phyloP scores from a whole-genome alignment of 2,797 vertebrate genomes.

The Otolemur crassicaudatus region DNA sequence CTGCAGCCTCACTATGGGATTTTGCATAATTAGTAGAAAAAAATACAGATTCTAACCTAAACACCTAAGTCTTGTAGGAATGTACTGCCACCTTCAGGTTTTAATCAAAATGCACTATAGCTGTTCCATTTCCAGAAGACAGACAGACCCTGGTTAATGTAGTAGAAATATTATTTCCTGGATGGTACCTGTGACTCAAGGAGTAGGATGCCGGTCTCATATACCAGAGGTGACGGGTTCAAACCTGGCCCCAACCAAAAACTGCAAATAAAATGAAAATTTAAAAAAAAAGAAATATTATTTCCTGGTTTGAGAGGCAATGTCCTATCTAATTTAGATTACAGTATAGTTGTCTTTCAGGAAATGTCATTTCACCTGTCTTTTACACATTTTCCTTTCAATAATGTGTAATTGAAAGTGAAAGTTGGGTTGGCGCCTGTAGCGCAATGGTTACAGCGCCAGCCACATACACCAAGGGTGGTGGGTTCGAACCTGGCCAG shows the following conservation, averaged over 20 bases:
- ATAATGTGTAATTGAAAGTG: conserved; percentile 10
- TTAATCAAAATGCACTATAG: neutral
- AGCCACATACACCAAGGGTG: too few relatives aligned
- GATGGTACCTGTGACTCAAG: too few relatives aligned
- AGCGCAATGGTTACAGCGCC: too few relatives aligned
- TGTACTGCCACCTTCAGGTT: conserved; percentile 88
- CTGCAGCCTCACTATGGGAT: conserved; percentile 74
- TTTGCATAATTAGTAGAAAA: conserved; percentile 60
- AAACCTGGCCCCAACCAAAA: too few relatives aligned
- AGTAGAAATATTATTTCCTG: conserved; percentile 32
- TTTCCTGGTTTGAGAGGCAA: conserved; percentile 11
- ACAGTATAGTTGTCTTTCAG: neutral
- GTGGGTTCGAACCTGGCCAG: too few relatives aligned
- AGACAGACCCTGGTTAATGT: neutral
- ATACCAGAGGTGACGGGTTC: too few relatives aligned
- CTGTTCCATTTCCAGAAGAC: neutral
- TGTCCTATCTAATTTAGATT: conserved; percentile 8
- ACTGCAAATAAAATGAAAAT: too few relatives aligned
- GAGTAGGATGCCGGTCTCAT: too few relatives aligned
- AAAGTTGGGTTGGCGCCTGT: neutral
- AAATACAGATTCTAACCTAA: conserved; percentile 72
- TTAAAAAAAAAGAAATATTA: neutral
- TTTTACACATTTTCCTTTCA: conserved; percentile 37
- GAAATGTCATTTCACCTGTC: neutral
- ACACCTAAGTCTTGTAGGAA: conserved; percentile 74